These are phyloP conservation scores for Mareca penelope DNA, from an alignment of 2,797 vertebrate species.

Conservation along the genomic window DNA sequence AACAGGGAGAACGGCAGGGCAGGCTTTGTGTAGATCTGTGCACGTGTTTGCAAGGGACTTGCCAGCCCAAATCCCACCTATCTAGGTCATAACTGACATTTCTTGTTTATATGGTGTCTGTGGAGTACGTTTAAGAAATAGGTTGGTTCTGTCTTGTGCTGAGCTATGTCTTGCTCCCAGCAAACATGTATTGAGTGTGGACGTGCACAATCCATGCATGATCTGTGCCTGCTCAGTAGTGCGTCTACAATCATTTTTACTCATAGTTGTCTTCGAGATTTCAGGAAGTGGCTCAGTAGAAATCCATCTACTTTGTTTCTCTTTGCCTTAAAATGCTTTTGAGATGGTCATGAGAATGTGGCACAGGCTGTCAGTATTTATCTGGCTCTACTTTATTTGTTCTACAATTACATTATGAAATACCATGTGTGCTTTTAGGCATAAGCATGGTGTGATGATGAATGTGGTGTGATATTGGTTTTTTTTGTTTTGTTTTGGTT, in stretches of 20 bases:
- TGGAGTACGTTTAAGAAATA: neutral
- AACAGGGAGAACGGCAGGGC: neutral
- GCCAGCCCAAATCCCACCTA: neutral
- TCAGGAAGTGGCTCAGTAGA: neutral
- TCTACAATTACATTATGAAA: slow-evolving; percentile 35
- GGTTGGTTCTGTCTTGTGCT: neutral
- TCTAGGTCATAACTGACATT: neutral
- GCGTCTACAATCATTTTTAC: neutral
- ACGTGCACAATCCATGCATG: rapidly evolving
- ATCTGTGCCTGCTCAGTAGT: neutral
- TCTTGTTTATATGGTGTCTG: neutral
- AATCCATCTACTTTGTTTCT: neutral
- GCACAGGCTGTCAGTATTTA: neutral
- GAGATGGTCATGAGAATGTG: neutral
- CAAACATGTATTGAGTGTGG: neutral
- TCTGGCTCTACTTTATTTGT: neutral
- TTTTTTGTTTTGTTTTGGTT: too few species aligned
- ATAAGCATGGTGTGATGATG: neutral
- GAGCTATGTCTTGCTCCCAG: neutral
- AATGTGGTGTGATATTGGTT: neutral
- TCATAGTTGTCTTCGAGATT: neutral
- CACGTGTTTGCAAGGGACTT: neutral
- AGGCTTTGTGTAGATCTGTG: neutral
- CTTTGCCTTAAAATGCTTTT: neutral
- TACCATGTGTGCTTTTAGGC: neutral